Evolutionary conservation across 2,888 invertebrate genomes (phyloP), one percentile per base, ranked within the genome.

Genomic region (Microchrysa polita): DNA sequence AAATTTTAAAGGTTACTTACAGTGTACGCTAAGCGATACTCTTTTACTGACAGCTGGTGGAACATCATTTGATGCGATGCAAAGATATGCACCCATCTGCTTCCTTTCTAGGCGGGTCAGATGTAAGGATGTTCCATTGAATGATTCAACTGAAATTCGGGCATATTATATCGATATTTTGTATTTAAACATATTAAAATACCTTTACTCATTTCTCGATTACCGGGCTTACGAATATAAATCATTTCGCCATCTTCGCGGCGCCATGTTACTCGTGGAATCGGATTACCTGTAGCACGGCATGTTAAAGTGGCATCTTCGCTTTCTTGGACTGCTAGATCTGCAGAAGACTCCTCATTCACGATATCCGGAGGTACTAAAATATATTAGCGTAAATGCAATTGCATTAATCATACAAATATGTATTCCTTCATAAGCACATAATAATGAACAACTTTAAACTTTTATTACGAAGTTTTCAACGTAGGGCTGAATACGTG

Each of bases 1-100:
- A n/a, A n/a, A n/a, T n/a, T n/a, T n/a, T n/a, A 7, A 34, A 7
- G 27, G 5, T 40, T 80, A 91, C 95, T 94, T 86, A 96, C 96
- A 96, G 84, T 95, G 94, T 74, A 96, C 94, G 82, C 92, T 92
- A 75, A 96, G 89, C 63, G 92, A 92, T 79, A 96, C 94, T 79
- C 94, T 87, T 84, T 95, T 95, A 87, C 93, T 94, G 81, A 94
- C 95, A 9, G 95, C 93, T 5, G 95, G 95, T 34, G 95, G 95
- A 57, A 96, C 95, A 83, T 95, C 94, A 83, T 96, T 96, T 81
- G 92, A 92, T 14, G 96, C 96, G 80, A 95, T 95, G 87, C 96
- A 96, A 79, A 96, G 89, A 84, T 95, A 96, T 40, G 93, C 92
- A 48, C 95, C 96, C 93, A 95, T 96, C 87, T 96, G 96, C 80